Conservation (phyloP, 2,888 invertebrate genomes). For the Cyaniris semiargus region DNA sequence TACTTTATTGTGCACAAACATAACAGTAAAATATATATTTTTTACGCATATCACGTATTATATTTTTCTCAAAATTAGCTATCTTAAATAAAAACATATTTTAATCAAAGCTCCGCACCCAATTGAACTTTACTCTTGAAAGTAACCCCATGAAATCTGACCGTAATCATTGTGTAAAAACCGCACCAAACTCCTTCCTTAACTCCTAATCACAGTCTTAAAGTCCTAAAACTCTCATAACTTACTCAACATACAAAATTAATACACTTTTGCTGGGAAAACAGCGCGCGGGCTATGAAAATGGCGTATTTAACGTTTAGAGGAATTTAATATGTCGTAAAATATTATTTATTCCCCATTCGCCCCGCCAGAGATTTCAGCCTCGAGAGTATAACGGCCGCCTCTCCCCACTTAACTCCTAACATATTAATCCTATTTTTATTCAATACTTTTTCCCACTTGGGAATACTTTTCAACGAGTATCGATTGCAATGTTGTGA, state of each 20-base stretch:
- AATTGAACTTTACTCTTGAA: background rate
- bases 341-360: constrained; percentile 71
- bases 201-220: background rate
- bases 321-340: constrained; percentile 74
- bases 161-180: background rate
- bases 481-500: background rate
- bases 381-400: constrained; percentile 42
- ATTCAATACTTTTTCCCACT: constrained; percentile 32
- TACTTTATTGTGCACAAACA: too few relatives aligned
- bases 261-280: constrained; percentile 54
- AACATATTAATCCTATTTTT: constrained; percentile 53
- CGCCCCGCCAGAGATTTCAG: constrained; percentile 59
- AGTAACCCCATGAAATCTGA: background rate
- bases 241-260: constrained; percentile 40
- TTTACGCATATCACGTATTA: too few relatives aligned
- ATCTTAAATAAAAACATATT: too few relatives aligned
- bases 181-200: background rate
- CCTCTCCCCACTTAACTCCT: constrained; percentile 43
- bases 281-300: constrained; percentile 61
- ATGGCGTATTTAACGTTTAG: constrained; percentile 72
- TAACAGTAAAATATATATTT: too few relatives aligned
- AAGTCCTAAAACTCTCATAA: background rate
- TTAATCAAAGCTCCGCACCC: background rate
- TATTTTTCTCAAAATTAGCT: too few relatives aligned
- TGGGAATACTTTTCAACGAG: constrained; percentile 8